Conservation (phyloP, 2,888 invertebrate species). For the Polylopha cassiicola region DNA sequence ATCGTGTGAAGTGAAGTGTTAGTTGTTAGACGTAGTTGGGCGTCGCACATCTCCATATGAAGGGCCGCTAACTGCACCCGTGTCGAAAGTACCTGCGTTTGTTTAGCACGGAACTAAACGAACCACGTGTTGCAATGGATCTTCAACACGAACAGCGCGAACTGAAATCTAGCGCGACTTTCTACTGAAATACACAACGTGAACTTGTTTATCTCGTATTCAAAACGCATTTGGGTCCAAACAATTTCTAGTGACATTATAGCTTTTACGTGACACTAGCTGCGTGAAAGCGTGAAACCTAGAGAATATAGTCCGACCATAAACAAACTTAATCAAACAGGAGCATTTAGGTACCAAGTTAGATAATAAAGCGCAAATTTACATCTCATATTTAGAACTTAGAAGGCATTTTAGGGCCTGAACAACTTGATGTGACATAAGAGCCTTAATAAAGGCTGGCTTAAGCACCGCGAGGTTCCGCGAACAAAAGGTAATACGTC, state of each 20-base stretch:
- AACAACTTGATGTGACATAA: constrained; percentile 45
- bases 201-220: no score
- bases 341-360: constrained; percentile 8
- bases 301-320: constrained; percentile 12
- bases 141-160: constrained; percentile 38
- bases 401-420: constrained; percentile 19
- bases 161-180: no score
- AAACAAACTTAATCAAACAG: no score
- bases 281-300: constrained; percentile 2
- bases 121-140: constrained; percentile 45
- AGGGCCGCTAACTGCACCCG: constrained; percentile 60
- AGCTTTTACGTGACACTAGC: background rate
- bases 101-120: constrained; percentile 64
- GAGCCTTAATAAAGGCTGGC: constrained; percentile 50
- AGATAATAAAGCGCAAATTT: constrained; percentile 11
- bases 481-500: constrained; percentile 69
- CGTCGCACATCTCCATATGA: constrained; percentile 47
- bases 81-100: constrained; percentile 57
- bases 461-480: constrained; percentile 46
- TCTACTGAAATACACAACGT: no score
- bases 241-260: no score
- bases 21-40: constrained; percentile 27
- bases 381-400: constrained; percentile 13
- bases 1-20: constrained; percentile 51
- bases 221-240: no score